phyloP scores from a whole-genome alignment of 2,888 invertebrate species.

The Rhagonycha lutea region DNA sequence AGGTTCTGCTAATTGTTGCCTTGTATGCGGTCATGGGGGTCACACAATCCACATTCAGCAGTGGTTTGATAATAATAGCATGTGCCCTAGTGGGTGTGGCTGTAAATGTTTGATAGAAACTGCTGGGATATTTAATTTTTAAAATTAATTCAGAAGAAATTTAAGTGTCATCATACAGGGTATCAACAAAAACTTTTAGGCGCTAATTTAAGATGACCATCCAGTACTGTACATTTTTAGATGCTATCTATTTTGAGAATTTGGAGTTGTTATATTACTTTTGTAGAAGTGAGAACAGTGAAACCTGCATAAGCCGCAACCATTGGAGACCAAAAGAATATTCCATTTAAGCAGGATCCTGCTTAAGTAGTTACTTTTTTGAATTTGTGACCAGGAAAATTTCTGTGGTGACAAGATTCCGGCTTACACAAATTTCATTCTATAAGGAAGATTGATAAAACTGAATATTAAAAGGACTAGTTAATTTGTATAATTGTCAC shows the following conservation, averaged over 20 bases:
- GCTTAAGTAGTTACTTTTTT: too few species aligned
- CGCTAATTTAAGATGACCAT: not conserved
- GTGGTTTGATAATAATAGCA: constrained; percentile 78
- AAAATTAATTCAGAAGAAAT: not conserved
- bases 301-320: too few species aligned
- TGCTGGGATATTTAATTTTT: constrained; percentile 56
- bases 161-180: not conserved
- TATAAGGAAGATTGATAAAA: not conserved
- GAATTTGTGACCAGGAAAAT: too few species aligned
- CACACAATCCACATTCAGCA: constrained; percentile 82
- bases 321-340: too few species aligned
- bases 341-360: too few species aligned
- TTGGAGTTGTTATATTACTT: not conserved
- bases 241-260: too few species aligned
- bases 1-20: constrained; percentile 83
- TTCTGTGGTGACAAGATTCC: too few species aligned
- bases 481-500: not conserved
- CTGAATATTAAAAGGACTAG: not conserved
- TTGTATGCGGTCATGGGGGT: constrained; percentile 91
- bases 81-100: constrained; percentile 92
- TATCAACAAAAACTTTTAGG: not conserved
- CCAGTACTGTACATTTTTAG: not conserved
- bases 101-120: constrained; percentile 83
- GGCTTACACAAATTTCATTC: too few species aligned
- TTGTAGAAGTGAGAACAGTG: not conserved